A percentile compares a stretch with the other conserved stretches of the same genome.
These are phyloP conservation scores for Alfaro cultratus DNA, from an alignment of 2,797 vertebrate genomes.

Conservation along the genomic window DNA sequence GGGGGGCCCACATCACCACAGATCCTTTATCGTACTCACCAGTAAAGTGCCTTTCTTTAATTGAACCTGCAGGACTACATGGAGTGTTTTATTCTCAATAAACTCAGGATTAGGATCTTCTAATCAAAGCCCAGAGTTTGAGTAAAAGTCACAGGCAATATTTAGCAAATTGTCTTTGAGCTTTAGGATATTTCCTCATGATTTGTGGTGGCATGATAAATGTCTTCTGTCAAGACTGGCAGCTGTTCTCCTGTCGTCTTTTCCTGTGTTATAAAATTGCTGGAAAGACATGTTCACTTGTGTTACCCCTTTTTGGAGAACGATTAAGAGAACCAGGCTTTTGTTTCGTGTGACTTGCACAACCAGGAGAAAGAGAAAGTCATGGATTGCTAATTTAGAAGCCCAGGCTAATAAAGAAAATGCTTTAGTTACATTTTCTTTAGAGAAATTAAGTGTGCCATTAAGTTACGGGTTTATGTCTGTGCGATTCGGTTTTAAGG, in stretches of 20 bases:
- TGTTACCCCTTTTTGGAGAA: neutral
- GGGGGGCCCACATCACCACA: neutral
- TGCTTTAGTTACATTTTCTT: neutral
- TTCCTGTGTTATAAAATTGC: neutral
- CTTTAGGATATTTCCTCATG: neutral
- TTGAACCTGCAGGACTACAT: neutral
- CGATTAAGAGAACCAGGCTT: neutral
- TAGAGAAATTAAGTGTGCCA: neutral
- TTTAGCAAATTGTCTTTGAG: neutral
- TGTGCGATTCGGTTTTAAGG: neutral
- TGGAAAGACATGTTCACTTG: neutral
- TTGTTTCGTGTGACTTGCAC: neutral
- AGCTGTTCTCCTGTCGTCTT: neutral
- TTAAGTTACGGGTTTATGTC: neutral
- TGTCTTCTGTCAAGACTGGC: neutral
- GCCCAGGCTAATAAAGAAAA: neutral
- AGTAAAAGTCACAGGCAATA: neutral
- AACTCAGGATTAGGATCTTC: neutral
- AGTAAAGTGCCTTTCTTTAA: neutral
- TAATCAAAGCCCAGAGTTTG: neutral
- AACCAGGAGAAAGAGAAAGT: neutral
- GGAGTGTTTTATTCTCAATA: neutral
- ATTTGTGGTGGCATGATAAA: neutral
- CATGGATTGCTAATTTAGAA: neutral
- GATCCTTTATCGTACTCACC: neutral